A percentile compares a stretch with the other conserved stretches of the same genome.
phyloP scores from a whole-genome alignment of 2,113 vertebrate genomes.

The Entomyzon cyanotis region DNA sequence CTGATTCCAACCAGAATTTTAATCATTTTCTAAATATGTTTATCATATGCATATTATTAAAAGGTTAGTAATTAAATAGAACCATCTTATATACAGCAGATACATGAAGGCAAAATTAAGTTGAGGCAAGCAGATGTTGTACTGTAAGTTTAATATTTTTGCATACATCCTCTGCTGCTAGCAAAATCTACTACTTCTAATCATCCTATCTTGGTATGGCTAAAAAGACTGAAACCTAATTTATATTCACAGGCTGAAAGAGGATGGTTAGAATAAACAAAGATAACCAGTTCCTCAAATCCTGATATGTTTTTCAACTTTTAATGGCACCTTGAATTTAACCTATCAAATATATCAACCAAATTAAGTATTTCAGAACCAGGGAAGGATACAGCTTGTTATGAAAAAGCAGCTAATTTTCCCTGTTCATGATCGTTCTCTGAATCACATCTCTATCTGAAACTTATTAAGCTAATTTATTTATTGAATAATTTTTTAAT shows the following conservation, averaged over 20 bases:
- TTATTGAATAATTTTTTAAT: background rate
- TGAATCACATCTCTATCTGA: background rate
- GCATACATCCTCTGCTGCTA: background rate
- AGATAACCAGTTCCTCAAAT: background rate
- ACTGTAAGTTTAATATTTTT: background rate
- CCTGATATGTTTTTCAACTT: background rate
- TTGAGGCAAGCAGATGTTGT: background rate
- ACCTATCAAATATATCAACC: background rate
- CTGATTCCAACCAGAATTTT: background rate
- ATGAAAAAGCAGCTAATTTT: background rate
- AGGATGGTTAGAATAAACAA: background rate
- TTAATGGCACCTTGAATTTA: background rate
- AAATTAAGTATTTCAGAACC: background rate
- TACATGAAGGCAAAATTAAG: background rate
- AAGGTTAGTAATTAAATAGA: background rate
- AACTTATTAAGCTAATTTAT: background rate
- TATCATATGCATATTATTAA: background rate
- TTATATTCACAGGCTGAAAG: background rate
- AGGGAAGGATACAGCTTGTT: background rate
- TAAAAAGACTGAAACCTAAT: background rate
- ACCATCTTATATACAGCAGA: background rate
- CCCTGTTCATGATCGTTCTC: background rate
- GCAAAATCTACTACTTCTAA: background rate
- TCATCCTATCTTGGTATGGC: rapidly evolving
- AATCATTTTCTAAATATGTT: background rate